Base-by-base conservation (phyloP, 2,797 vertebrate species). In the Ctenosaura bakeri region DNA sequence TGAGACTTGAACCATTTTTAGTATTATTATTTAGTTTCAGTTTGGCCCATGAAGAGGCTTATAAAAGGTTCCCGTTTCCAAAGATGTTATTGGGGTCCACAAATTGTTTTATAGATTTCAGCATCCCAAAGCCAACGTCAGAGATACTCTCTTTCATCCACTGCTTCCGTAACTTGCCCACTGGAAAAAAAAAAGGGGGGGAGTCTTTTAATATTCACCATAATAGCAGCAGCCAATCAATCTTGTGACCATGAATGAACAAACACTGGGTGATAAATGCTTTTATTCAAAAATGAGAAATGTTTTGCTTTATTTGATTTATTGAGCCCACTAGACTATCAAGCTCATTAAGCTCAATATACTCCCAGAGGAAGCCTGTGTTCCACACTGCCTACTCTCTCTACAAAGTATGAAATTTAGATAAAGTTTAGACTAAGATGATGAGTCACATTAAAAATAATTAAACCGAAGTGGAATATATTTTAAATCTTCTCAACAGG, bases 221-320 rank as follows among this genome's bases (percentile, higher is more conserved):
- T 97, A 98, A 98, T 97, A 97, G 97, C 98, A 97, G 96, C 97
- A 99, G 98, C 98, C 98, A 98, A 99, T 99, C 98, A 99, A 99
- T 99, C 98, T 99, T 99, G 97, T 97, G 98, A 98, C 98, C 98
- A 98, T 97, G 98, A 99, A 98, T 99, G 98, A 99, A 98, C 98
- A 99, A 99, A 99, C 98, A 98, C 98, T 98, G 98, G 97, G 98
- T 99, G 99, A 99, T 99, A 99, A 99, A 99, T 99, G 99, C 98
- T 99, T 99, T 99, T 99, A 98, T 99, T 99, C 98, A 98, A 98
- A 98, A 98, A 98, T 98, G 98, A 98, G 99, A 99, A 99, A 99
- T 99, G 99, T 99, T 99, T 99, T 99, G 98, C 98, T 99, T 99
- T 99, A 98, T 98, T 98, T 99, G 99, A 99, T 99, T 99, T 99